A percentile compares a stretch with the other conserved stretches of the same genome.
phyloP scores from a whole-genome alignment of 1,140 invertebrate genomes.

The Heliconius hermathena region DNA sequence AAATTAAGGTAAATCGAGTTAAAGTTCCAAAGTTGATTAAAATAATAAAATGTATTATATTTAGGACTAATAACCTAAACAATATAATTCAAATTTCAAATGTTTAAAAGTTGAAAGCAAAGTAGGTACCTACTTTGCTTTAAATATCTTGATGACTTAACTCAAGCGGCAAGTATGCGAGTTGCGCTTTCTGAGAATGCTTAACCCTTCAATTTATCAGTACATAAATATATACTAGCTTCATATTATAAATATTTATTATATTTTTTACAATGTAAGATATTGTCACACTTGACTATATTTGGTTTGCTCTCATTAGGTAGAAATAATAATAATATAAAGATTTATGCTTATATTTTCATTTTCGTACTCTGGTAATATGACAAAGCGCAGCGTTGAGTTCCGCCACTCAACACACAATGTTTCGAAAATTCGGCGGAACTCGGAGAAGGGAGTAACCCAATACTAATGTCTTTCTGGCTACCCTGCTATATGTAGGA shows the following conservation, averaged over 20 bases:
- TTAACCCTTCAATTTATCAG: neutral
- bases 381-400: too few species aligned
- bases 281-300: too few species aligned
- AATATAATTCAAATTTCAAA: neutral
- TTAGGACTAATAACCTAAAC: neutral
- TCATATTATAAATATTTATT: neutral
- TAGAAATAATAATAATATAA: too few species aligned
- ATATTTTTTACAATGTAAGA: neutral
- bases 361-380: too few species aligned
- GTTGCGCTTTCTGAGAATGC: neutral
- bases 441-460: too few species aligned
- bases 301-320: too few species aligned
- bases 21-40: neutral
- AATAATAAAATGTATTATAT: too few species aligned
- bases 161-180: neutral
- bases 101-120: neutral
- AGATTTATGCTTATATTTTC: neutral
- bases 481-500: neutral
- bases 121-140: neutral
- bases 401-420: too few species aligned
- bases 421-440: too few species aligned
- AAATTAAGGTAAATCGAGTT: too few species aligned
- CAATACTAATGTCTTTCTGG: too few species aligned
- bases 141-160: neutral
- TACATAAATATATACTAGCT: neutral